phyloP scores from a whole-genome alignment of 30 jellyfish, hydroid and myxozoan genomes.

The Sanderia malayensis region DNA sequence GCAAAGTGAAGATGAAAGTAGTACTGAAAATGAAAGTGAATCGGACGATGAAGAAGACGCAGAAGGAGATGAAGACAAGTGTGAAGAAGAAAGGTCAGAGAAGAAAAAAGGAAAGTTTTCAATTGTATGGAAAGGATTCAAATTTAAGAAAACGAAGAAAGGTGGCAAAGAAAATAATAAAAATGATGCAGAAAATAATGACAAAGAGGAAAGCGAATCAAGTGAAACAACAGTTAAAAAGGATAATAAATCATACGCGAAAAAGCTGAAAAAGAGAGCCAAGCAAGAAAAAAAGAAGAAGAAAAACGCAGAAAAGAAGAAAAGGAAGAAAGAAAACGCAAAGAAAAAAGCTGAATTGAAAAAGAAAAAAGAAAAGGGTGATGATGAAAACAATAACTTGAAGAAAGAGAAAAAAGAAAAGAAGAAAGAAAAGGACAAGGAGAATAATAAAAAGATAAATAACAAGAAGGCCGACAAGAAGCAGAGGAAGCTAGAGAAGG shows the following conservation, averaged over 20 bases:
- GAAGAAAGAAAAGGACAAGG: background rate
- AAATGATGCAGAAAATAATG: background rate
- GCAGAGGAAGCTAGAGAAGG: background rate
- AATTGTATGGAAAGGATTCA: background rate
- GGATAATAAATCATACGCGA: background rate
- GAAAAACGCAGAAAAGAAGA: constrained; percentile 4
- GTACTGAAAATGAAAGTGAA: background rate
- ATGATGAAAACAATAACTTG: background rate
- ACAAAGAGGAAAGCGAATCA: background rate
- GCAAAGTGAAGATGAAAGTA: background rate
- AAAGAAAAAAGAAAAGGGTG: background rate
- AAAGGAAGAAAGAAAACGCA: background rate
- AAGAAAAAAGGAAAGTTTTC: background rate
- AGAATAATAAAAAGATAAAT: background rate
- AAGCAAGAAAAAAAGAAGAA: constrained; percentile 2
- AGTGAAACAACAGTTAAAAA: background rate
- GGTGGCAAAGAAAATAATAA: background rate
- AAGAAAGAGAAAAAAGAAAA: background rate
- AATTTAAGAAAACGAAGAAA: background rate
- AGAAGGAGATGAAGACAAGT: constrained; percentile 3
- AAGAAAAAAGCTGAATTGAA: background rate
- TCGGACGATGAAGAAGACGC: background rate
- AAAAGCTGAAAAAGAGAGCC: background rate
- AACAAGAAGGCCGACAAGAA: background rate
- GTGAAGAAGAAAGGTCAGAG: background rate